Evolutionary conservation across 2,113 vertebrate species (phyloP).

Genomic region (Oryzias melastigma): DNA sequence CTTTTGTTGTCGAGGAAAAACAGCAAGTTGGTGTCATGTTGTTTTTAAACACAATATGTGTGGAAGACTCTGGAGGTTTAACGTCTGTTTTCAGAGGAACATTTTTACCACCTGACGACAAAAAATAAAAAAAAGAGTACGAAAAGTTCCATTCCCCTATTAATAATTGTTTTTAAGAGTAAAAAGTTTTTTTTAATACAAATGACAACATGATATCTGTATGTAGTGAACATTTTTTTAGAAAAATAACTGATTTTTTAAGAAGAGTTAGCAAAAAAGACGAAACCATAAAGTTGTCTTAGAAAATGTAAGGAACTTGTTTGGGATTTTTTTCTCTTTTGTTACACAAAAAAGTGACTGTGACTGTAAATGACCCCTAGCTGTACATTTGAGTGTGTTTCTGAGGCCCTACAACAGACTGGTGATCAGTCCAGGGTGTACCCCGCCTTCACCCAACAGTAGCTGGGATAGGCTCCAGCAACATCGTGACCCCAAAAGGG

Average conservation of each 20-base stretch:
- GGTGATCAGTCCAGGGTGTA: background rate
- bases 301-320: no score
- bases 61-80: slow-evolving; percentile 17
- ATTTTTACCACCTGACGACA: no score
- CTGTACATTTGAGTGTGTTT: background rate
- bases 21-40: background rate
- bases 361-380: background rate
- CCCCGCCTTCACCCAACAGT: background rate
- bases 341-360: background rate
- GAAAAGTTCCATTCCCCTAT: no score
- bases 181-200: no score
- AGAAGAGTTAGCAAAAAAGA: no score
- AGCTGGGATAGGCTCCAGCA: background rate
- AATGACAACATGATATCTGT: no score
- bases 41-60: slow-evolving; percentile 12
- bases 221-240: no score
- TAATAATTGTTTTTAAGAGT: no score
- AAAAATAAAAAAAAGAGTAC: no score
- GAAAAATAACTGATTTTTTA: no score
- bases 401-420: background rate
- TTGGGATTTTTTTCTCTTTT: no score
- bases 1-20: background rate
- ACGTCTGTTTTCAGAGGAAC: background rate
- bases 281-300: no score
- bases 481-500: background rate